phyloP scores from a whole-genome alignment of 2,888 invertebrate genomes.

The Halocaridina rubra region DNA sequence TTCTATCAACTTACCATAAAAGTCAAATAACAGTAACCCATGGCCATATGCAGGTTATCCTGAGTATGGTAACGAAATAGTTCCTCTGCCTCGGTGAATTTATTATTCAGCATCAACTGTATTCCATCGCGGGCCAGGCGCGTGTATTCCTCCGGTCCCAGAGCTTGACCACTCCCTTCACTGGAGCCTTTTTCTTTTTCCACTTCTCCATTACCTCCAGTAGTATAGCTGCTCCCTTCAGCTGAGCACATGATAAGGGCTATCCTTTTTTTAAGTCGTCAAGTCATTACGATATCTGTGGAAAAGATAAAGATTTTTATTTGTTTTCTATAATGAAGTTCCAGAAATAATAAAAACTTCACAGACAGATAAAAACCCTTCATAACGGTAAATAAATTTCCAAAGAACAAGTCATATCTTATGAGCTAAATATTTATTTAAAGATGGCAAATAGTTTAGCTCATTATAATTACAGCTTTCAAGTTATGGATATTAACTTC shows the following conservation, averaged over 20 bases:
- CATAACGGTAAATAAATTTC: too few relatives aligned
- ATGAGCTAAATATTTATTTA: too few relatives aligned
- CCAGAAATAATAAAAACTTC: too few relatives aligned
- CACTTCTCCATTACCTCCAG: slow-evolving; percentile 5
- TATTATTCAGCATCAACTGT: slow-evolving; percentile 70
- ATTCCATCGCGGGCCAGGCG: slow-evolving; percentile 69
- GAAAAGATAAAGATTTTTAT: too few relatives aligned
- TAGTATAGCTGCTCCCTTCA: slow-evolving; percentile 30
- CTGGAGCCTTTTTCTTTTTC: not conserved
- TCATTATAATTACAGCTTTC: too few relatives aligned
- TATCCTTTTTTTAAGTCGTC: not conserved
- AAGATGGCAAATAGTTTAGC: too few relatives aligned
- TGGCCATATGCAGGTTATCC: slow-evolving; percentile 70
- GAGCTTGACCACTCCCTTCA: not conserved
- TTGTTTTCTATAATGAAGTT: too few relatives aligned
- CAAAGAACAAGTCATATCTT: too few relatives aligned
- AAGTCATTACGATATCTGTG: slow-evolving; percentile 28
- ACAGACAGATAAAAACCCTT: too few relatives aligned
- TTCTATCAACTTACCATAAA: slow-evolving; percentile 72
- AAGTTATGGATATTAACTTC: too few relatives aligned
- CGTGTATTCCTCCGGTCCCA: slow-evolving; percentile 48
- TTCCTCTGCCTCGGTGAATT: slow-evolving; percentile 70
- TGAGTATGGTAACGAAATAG: slow-evolving; percentile 69
- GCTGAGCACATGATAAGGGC: slow-evolving; percentile 34
- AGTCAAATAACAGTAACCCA: slow-evolving; percentile 70